Conservation (phyloP, 1,140 invertebrate genomes). For the Drosophila biarmipes region DNA sequence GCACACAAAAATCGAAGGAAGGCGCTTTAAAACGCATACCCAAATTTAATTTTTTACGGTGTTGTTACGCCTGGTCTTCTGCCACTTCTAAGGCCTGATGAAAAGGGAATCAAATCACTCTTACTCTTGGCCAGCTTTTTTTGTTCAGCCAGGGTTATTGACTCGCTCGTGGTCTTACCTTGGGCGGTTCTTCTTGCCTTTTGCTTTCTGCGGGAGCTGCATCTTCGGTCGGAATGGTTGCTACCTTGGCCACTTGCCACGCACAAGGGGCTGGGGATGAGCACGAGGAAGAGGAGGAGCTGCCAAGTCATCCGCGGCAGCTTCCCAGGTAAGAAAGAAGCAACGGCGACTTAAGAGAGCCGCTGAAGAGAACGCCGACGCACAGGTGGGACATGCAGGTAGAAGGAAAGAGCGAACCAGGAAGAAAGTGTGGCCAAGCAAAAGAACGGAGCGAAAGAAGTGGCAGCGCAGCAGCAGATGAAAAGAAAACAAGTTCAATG, state of each 20-base stretch:
- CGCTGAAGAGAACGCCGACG: constrained; percentile 36
- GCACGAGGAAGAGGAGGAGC: constrained; percentile 36
- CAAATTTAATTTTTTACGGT: neutral
- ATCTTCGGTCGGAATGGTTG: constrained; percentile 66
- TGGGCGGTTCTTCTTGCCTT: constrained; percentile 55
- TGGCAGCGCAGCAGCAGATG: constrained; percentile 55
- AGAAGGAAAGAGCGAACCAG: constrained; percentile 54
- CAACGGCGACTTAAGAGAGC: constrained; percentile 25
- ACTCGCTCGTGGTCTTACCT: constrained; percentile 44
- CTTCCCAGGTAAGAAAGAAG: constrained; percentile 13
- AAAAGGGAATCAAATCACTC: constrained; percentile 83
- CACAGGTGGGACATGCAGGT: constrained; percentile 52
- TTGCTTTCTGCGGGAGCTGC: constrained; percentile 59
- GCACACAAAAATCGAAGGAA: neutral
- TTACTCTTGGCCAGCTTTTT: constrained; percentile 65
- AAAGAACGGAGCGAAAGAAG: constrained; percentile 58
- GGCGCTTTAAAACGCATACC: no score
- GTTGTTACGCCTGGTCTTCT: constrained; percentile 12
- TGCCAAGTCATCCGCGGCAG: constrained; percentile 65
- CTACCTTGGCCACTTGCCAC: constrained; percentile 49
- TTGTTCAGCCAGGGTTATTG: constrained; percentile 63
- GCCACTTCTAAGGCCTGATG: constrained; percentile 63
- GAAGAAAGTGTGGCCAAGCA: constrained; percentile 78
- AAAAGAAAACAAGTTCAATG: constrained; percentile 84
- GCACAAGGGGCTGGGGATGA: constrained; percentile 28